Percentiles rank a stretch among this genome's conserved stretches.
These are phyloP conservation scores for Agrenia bidenticulata DNA, from an alignment of 2,888 invertebrate species.

Conservation along the genomic window DNA sequence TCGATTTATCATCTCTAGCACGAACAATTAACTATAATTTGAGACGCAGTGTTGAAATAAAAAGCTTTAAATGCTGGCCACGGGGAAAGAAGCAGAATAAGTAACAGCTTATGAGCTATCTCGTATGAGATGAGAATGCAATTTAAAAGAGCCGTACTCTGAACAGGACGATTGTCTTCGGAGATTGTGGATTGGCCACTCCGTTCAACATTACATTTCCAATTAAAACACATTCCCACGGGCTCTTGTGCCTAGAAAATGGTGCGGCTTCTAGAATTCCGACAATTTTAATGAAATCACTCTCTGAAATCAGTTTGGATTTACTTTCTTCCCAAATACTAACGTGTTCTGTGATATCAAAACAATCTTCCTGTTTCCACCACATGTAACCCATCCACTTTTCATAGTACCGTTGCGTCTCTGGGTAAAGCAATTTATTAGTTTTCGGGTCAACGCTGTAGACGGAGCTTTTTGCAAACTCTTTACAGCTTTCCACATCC, in stretches of 20 bases:
- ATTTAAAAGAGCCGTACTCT: slow-evolving; percentile 22
- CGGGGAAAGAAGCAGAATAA: no score
- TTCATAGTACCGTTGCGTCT: slow-evolving; percentile 38
- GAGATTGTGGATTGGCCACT: slow-evolving; percentile 27
- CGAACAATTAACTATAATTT: not conserved
- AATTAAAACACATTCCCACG: slow-evolving; percentile 39
- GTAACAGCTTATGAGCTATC: not conserved
- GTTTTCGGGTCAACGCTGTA: slow-evolving; percentile 23
- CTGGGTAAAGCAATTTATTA: slow-evolving; percentile 26
- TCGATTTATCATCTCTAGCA: no score
- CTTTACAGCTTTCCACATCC: slow-evolving; percentile 26
- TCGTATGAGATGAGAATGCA: not conserved
- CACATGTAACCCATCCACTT: slow-evolving; percentile 44
- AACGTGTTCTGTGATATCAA: slow-evolving; percentile 30
- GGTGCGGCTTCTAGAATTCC: slow-evolving; percentile 38
- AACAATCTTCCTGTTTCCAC: slow-evolving; percentile 44
- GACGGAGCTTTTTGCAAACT: slow-evolving; percentile 34
- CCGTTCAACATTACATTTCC: slow-evolving; percentile 30
- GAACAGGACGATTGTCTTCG: slow-evolving; percentile 33
- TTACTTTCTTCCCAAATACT: slow-evolving; percentile 35
- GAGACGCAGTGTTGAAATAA: no score
- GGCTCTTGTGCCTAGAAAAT: slow-evolving; percentile 33
- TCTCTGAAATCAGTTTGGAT: slow-evolving; percentile 25
- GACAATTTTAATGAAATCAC: slow-evolving; percentile 39
- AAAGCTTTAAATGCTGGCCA: no score